Base-by-base conservation (phyloP, 2,113 vertebrate species). In the Scopus umbretta region DNA sequence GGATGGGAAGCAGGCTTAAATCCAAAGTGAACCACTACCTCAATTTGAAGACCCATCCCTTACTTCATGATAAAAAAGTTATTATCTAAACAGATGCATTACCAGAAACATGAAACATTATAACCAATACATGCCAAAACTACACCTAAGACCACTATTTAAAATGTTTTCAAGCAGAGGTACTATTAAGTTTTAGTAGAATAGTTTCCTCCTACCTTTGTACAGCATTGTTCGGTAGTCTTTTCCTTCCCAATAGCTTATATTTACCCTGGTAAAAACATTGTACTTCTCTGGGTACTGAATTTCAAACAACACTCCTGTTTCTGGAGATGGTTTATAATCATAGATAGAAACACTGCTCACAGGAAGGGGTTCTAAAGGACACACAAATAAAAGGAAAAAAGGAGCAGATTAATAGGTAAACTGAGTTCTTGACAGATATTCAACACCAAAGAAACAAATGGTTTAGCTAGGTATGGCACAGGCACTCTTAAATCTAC, bases 201-300 rank as follows among this genome's bases (percentile, higher is more conserved):
- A 80, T 6, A 38, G 38, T 80, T 78, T n/a, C 68, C 45, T 86
- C 86, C 42, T 97, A 99, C 99, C 99, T 99, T 99, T 99, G 72
- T 99, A 99, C 22, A 99, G 97, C 98, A 99, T 99, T 5, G 98
- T 98, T 45, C 98, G 94, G 59, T 97, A 98, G 67, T 99, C 98
- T 34, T 76, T 97, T 22, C 99, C 99, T 97, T 99, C 99, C n/a
- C 98, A 98, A 73, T 98, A 99, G 97, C 99, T 99, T 98, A 99
- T 99, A 97, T 99, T 99, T 38, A 99, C 99, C 90, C 99, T 97
- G 84, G 98, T 99, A 96, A 99, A 99, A 92, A 99, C 97, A 74
- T 99, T 99, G 79, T 98, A 98, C 66, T 99, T 99, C 74, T 98
- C 98, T 6, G 99, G 99, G 86, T 99, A 98, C 59, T 98, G 98